Conservation (phyloP, 2,113 vertebrate species). For the Verasper variegatus region DNA sequence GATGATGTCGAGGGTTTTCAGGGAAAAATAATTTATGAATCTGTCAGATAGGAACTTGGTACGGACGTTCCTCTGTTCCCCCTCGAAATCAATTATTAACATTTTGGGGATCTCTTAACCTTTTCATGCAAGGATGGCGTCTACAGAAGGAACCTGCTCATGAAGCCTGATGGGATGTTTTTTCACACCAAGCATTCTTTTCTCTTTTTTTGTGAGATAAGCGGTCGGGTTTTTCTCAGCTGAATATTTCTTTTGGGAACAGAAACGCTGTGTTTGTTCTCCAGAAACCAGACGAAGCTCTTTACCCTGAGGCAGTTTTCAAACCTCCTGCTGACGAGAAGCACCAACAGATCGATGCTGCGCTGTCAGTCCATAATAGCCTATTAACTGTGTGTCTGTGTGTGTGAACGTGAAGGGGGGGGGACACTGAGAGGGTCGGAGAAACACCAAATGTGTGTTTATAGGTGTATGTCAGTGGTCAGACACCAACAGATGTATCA, state of each 20-base stretch:
- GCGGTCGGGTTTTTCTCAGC: slow-evolving; percentile 4
- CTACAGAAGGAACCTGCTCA: neutral
- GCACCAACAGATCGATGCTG: slow-evolving; percentile 54
- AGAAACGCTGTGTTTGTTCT: slow-evolving; percentile 33
- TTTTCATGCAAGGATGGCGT: neutral
- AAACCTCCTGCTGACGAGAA: slow-evolving; percentile 59
- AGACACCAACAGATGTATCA: neutral
- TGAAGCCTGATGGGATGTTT: neutral
- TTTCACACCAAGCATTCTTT: neutral
- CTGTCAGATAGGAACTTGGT: no score
- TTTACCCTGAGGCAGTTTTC: slow-evolving; percentile 43
- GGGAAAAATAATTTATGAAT: no score
- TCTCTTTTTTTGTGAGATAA: neutral
- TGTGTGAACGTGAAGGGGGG: neutral
- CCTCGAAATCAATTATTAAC: no score
- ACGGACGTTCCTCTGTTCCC: no score
- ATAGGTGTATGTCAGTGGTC: neutral
- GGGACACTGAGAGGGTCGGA: neutral
- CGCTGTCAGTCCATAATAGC: slow-evolving; percentile 47
- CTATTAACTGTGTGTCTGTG: slow-evolving; percentile 36
- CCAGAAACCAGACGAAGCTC: slow-evolving; percentile 27
- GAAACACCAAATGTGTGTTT: neutral
- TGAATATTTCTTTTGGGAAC: slow-evolving; percentile 15
- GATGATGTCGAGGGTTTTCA: no score
- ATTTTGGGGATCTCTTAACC: no score